These are phyloP conservation scores for Lates calcarifer DNA, from an alignment of 2,113 vertebrate species.

Conservation along the genomic window DNA sequence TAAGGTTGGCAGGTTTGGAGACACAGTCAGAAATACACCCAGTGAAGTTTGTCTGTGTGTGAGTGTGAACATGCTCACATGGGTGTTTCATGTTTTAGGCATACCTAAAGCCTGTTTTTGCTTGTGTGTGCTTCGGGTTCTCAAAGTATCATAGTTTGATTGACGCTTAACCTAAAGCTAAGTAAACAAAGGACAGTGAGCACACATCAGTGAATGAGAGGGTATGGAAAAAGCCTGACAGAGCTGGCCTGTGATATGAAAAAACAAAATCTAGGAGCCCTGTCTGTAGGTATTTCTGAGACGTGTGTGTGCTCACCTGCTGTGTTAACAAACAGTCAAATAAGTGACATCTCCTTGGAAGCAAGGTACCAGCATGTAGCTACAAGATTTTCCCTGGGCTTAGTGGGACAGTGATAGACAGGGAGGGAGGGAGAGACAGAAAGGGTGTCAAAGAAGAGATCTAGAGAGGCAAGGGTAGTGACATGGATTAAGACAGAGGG, in stretches of 20 bases:
- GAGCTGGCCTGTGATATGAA: not conserved
- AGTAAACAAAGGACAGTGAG: conserved; percentile 46
- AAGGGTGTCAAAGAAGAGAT: not conserved
- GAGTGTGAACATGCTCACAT: not conserved
- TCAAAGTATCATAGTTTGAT: conserved; percentile 41
- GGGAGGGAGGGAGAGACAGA: not conserved
- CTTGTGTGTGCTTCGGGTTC: conserved; percentile 12
- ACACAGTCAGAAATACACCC: not conserved
- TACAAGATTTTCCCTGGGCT: conserved; percentile 48
- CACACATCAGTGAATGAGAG: not conserved
- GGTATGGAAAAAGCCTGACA: conserved; percentile 21
- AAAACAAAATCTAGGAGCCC: too few species aligned
- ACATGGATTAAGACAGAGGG: conserved; percentile 8
- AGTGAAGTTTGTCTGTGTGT: not conserved
- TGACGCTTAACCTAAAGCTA: conserved; percentile 46
- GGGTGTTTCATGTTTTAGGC: conserved; percentile 17
- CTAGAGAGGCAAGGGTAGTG: conserved; percentile 6
- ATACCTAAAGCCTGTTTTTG: conserved; percentile 58
- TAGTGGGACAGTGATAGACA: conserved; percentile 22
- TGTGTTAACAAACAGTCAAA: not conserved
- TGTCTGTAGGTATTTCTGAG: not conserved
- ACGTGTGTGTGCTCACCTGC: not conserved
- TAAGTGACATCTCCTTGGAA: conserved; percentile 36
- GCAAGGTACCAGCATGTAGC: conserved; percentile 38
- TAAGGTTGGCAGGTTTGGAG: not conserved